phyloP scores from a whole-genome alignment of 2,888 invertebrate species.

The Drymonia ruficornis region DNA sequence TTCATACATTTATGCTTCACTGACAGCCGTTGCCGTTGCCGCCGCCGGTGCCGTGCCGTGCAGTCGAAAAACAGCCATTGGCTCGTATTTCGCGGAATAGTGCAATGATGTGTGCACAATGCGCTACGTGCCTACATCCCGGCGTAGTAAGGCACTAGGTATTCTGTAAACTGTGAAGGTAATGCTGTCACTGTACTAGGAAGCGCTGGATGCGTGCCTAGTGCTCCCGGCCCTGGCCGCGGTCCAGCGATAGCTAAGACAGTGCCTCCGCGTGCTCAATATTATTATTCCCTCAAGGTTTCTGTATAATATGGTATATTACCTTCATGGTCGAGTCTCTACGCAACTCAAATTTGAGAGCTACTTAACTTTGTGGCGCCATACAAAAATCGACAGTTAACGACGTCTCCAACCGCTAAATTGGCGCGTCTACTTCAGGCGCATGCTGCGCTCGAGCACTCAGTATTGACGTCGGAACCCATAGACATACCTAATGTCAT shows the following conservation, averaged over 20 bases:
- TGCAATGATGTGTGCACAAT: slow-evolving; percentile 36
- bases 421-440: too few relatives aligned
- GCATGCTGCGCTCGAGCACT: too few relatives aligned
- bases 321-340: slow-evolving; percentile 16
- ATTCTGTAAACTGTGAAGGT: slow-evolving; percentile 57
- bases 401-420: too few relatives aligned
- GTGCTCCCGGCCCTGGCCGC: slow-evolving; percentile 56
- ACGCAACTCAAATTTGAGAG: too few relatives aligned
- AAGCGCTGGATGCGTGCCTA: slow-evolving; percentile 74
- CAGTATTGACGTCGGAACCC: too few relatives aligned
- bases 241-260: slow-evolving; percentile 56
- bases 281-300: slow-evolving; percentile 33
- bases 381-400: too few relatives aligned
- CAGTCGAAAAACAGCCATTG: too few relatives aligned
- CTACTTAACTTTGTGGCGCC: too few relatives aligned
- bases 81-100: slow-evolving; percentile 48
- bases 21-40: too few relatives aligned
- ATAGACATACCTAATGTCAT: too few relatives aligned
- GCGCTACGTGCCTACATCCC: slow-evolving; percentile 29
- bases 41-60: too few relatives aligned
- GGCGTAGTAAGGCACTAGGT: slow-evolving; percentile 55
- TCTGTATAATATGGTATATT: slow-evolving; percentile 24
- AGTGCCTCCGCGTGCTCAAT: slow-evolving; percentile 34
- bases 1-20: too few relatives aligned
- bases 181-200: slow-evolving; percentile 69